phyloP scores from a whole-genome alignment of 2,113 vertebrate genomes.

The Papio anubis region DNA sequence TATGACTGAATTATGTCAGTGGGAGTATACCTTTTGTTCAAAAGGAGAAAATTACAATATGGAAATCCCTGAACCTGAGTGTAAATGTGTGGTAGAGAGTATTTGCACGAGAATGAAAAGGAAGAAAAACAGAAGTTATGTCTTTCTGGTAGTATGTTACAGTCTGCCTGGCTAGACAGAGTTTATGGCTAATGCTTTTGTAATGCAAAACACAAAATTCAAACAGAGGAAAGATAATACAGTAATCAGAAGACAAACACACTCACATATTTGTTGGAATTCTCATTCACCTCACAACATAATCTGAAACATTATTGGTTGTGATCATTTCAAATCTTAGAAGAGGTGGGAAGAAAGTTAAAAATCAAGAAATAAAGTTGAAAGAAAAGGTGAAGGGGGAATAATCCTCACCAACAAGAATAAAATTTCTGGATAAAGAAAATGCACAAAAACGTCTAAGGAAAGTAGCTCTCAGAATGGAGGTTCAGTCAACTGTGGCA shows the following conservation, averaged over 20 bases:
- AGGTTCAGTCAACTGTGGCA: neutral
- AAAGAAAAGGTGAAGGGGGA: neutral
- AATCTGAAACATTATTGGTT: neutral
- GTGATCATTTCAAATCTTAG: slow-evolving; percentile 25
- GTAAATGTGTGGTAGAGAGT: neutral
- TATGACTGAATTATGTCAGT: neutral
- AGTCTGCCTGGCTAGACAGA: neutral
- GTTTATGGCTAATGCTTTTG: neutral
- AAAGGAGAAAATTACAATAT: slow-evolving; percentile 34
- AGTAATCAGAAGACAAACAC: neutral
- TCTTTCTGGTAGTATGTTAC: slow-evolving; percentile 6
- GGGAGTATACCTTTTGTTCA: neutral
- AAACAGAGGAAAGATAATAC: slow-evolving; percentile 2
- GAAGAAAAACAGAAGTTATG: neutral
- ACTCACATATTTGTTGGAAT: slow-evolving; percentile 31
- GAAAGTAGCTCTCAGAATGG: neutral
- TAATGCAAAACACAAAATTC: slow-evolving; percentile 14
- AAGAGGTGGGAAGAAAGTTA: neutral
- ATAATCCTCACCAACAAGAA: slow-evolving; percentile 13
- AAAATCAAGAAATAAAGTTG: neutral
- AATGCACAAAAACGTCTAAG: slow-evolving; percentile 11
- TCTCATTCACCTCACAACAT: neutral
- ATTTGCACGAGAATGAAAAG: slow-evolving; percentile 4
- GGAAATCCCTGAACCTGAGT: neutral
- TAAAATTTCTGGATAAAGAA: slow-evolving; percentile 24